Base-by-base conservation (phyloP, 30 jellyfish, hydroid and myxozoan species). In the Turritopsis rubra region DNA sequence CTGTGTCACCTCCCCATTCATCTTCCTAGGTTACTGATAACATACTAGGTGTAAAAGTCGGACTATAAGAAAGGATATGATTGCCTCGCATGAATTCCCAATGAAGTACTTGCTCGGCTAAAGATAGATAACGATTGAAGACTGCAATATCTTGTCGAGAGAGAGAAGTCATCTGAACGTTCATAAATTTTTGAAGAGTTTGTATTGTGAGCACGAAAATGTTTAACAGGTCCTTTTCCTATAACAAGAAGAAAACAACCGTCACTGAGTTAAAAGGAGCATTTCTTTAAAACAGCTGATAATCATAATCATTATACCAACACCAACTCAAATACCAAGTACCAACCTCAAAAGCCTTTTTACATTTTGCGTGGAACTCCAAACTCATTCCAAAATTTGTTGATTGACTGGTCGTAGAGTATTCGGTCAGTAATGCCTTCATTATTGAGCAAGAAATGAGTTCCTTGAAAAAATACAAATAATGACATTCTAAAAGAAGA, bases 391-490 rank as follows among this genome's bases (percentile, higher is more conserved):
- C 99, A 74, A 94, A 84, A 54, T 86, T 94, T 31, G 96, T 68
- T 8, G 99, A 85, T 72, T 89, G 92, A 1, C 84, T 25, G 17
- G 99, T 88, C 71, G 88, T 81, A 19, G 99, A 83, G 81, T 84
- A 94, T 83, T 94, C 99, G 1, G 96, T 88, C 53, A 94, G 87
- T 21, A 94, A 65, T 1, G 99, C 99, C 82, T 88, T 88, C 95
- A 94, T 77, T 8, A 94, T 81, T 20, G 96, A 88, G 53, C 99
- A 84, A 80, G 96, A 88, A 0, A 86, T 83, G 87, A 94, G 68
- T 75, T 85, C 93, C 99, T 94, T 26, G 28, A 86, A 81, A 0
- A 52, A 82, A 60, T 13, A 25, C 22, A 66, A 18, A 72, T 60
- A 60, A 60, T 18, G 21, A 60, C 73, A 60, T n/a, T n/a, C n/a